A percentile compares a stretch with the other conserved stretches of the same genome.
These are phyloP conservation scores for Geotrypetes seraphini DNA, from an alignment of 2,797 vertebrate species.

Conservation along the genomic window DNA sequence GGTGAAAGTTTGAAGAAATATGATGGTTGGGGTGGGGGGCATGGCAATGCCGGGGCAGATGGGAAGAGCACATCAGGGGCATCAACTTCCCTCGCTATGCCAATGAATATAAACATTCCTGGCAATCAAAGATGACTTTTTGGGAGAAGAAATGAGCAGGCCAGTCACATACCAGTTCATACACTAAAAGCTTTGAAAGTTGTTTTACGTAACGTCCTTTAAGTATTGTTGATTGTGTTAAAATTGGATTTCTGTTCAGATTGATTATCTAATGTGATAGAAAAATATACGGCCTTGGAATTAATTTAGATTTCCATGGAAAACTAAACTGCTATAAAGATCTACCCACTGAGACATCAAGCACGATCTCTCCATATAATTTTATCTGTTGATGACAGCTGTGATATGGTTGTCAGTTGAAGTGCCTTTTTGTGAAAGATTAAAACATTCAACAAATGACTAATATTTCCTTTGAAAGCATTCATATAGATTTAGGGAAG, in stretches of 20 bases:
- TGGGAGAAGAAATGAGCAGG: slow-evolving; percentile 4
- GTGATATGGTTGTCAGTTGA: slow-evolving; percentile 7
- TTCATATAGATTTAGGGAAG: background rate
- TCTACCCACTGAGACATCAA: slow-evolving; percentile 37
- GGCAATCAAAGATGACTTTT: background rate
- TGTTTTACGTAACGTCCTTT: slow-evolving; percentile 1
- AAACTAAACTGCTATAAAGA: slow-evolving; percentile 40
- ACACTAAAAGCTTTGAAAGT: slow-evolving; percentile 8
- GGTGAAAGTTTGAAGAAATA: too few species aligned
- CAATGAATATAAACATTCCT: background rate
- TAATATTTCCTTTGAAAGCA: background rate
- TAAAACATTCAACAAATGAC: slow-evolving; percentile 8
- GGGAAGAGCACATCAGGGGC: too few species aligned
- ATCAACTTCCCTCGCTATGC: too few species aligned
- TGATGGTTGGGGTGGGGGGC: too few species aligned
- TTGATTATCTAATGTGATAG: slow-evolving; percentile 45
- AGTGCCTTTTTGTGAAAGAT: slow-evolving; percentile 2
- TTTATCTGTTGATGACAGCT: slow-evolving; percentile 22
- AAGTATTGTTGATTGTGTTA: slow-evolving; percentile 34
- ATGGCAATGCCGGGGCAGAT: too few species aligned
- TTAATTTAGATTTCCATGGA: slow-evolving; percentile 43
- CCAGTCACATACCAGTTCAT: background rate
- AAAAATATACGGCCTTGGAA: slow-evolving; percentile 42
- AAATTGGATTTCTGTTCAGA: slow-evolving; percentile 49
- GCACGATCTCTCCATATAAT: slow-evolving; percentile 29